Percentiles rank a stretch among this genome's conserved stretches.
Conservation (phyloP, 2,113 vertebrate genomes). For the Ascaphus truei region DNA sequence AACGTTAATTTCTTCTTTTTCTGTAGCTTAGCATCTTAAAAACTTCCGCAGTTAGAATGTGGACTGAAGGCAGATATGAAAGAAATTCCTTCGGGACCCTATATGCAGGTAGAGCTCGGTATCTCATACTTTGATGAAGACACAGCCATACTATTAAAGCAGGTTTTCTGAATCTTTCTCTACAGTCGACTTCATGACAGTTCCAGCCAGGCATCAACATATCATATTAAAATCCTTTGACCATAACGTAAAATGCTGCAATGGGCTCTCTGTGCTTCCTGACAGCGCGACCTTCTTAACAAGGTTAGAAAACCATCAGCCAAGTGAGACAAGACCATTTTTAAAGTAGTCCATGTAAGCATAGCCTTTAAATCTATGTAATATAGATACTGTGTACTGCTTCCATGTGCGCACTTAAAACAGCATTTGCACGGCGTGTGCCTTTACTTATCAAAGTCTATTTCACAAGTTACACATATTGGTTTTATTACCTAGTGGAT, state of each 20-base stretch:
- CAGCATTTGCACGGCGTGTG: no score
- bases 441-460: neutral
- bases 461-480: neutral
- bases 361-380: neutral
- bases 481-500: neutral
- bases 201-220: conserved; percentile 34
- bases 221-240: conserved; percentile 21
- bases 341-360: neutral
- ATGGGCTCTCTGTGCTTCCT: neutral
- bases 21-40: neutral
- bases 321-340: neutral
- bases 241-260: conserved; percentile 30
- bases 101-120: conserved; percentile 11
- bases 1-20: neutral
- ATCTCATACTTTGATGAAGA: conserved; percentile 32
- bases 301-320: conserved; percentile 9
- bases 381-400: neutral
- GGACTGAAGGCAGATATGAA: neutral
- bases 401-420: no score
- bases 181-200: conserved; percentile 35
- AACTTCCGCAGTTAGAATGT: neutral
- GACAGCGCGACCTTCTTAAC: conserved; percentile 24
- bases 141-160: conserved; percentile 24
- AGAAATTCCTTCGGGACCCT: neutral
- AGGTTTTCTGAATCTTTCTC: conserved; percentile 37